Percentiles rank a stretch among this genome's conserved stretches.
Evolutionary conservation across 2,797 vertebrate genomes (phyloP).

Genomic region (Malurus leucopterus): DNA sequence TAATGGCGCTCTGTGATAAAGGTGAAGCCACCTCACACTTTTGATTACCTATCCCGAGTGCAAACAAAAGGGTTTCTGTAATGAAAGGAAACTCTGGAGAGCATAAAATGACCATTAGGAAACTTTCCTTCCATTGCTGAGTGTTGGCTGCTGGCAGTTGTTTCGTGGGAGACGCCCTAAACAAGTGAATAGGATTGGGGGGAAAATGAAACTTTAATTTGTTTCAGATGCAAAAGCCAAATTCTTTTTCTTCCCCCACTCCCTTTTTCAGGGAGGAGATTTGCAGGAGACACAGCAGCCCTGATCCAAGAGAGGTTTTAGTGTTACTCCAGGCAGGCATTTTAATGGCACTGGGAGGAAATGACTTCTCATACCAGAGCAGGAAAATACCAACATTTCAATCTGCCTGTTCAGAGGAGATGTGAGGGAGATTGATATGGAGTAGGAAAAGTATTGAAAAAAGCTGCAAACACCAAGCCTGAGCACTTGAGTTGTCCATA

Average conservation of each 20-base stretch:
- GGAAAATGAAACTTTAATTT: neutral
- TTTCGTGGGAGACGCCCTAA: neutral
- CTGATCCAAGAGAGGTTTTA: neutral
- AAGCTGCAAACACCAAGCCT: neutral
- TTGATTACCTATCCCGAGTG: neutral
- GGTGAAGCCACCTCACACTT: neutral
- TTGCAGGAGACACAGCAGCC: neutral
- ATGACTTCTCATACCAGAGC: slow-evolving; percentile 17
- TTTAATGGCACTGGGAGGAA: neutral
- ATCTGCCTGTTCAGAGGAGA: neutral
- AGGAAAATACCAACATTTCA: slow-evolving; percentile 10
- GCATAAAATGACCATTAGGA: neutral
- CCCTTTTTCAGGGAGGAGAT: neutral
- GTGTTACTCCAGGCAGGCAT: neutral
- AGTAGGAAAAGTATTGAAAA: neutral
- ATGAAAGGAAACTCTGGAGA: neutral
- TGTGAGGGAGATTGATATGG: neutral
- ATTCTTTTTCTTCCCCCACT: fast-evolving
- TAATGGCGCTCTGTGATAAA: neutral
- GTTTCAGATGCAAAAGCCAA: neutral
- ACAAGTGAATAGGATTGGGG: neutral
- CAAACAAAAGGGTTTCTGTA: neutral
- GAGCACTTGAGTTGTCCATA: neutral
- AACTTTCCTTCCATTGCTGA: neutral
- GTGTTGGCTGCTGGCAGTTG: neutral